Evolutionary conservation across 2,113 vertebrate species (phyloP).

Genomic region (Trachemys scripta): DNA sequence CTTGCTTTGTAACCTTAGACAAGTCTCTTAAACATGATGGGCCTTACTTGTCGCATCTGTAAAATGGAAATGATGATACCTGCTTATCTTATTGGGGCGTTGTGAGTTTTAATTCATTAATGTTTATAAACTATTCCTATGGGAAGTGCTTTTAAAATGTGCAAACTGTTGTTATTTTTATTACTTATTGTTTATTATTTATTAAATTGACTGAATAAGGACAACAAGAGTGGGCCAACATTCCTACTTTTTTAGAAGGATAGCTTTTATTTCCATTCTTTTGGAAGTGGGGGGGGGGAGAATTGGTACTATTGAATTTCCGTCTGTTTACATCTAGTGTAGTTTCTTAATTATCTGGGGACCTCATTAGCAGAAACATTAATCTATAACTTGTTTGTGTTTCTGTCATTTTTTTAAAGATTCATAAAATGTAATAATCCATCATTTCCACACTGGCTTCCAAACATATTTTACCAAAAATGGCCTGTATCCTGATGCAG

Average conservation of each 20-base stretch:
- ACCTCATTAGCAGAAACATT: not conserved
- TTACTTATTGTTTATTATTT: not conserved
- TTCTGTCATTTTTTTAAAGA: not conserved
- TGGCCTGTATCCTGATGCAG: not conserved
- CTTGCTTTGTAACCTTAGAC: rapidly evolving
- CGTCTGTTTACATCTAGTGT: not conserved
- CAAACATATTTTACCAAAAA: conserved; percentile 5
- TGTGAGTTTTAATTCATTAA: not conserved
- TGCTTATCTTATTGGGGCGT: not conserved
- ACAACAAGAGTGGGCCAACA: rapidly evolving
- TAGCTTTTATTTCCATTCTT: not conserved
- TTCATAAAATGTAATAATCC: not conserved
- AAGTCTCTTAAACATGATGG: not conserved
- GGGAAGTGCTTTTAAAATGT: not conserved
- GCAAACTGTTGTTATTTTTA: not conserved
- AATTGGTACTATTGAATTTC: not conserved
- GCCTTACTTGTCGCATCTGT: not conserved
- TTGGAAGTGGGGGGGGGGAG: not conserved
- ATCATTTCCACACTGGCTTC: not conserved
- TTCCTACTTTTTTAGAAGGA: not conserved
- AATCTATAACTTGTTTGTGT: not conserved
- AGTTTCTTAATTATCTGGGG: not conserved
- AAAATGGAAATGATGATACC: not conserved
- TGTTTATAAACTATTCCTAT: not conserved
- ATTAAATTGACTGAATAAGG: not conserved